Evolutionary conservation across 2,113 vertebrate species (phyloP).

Genomic region (Atherinomorus stipes): DNA sequence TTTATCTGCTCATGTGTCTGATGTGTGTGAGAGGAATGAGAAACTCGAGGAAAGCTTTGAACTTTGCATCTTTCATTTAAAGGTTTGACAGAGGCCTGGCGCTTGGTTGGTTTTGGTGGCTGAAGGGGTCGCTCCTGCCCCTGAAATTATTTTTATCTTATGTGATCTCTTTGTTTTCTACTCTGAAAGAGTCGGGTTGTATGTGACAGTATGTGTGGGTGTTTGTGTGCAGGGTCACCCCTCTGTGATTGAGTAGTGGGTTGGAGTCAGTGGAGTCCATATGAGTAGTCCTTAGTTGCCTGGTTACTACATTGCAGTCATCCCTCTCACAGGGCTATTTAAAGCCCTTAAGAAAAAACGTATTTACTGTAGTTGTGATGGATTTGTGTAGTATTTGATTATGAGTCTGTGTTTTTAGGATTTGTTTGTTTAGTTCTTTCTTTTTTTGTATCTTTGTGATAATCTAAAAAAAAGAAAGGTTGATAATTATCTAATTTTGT

Average conservation of each 20-base stretch:
- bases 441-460: background rate
- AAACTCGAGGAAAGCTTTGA: conserved; percentile 49
- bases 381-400: conserved; percentile 25
- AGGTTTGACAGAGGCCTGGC: conserved; percentile 44
- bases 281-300: conserved; percentile 79
- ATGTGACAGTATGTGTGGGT: conserved; percentile 24
- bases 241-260: conserved; percentile 69
- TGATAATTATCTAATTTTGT: background rate
- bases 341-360: conserved; percentile 73
- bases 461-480: background rate
- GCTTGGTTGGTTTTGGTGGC: conserved; percentile 46
- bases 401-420: background rate
- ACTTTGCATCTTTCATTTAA: conserved; percentile 18
- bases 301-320: conserved; percentile 76
- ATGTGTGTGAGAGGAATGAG: conserved; percentile 27
- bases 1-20: conserved; percentile 26
- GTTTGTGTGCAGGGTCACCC: conserved; percentile 67
- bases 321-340: conserved; percentile 75
- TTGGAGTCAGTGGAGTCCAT: conserved; percentile 73
- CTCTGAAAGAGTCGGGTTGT: conserved; percentile 31
- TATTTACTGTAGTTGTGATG: conserved; percentile 27
- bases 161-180: conserved; percentile 56
- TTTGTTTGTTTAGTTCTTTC: conserved; percentile 12
- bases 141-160: conserved; percentile 58
- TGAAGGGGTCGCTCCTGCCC: conserved; percentile 22